These are phyloP conservation scores for Pterophyllum scalare DNA, from an alignment of 2,113 vertebrate species.

Conservation along the genomic window DNA sequence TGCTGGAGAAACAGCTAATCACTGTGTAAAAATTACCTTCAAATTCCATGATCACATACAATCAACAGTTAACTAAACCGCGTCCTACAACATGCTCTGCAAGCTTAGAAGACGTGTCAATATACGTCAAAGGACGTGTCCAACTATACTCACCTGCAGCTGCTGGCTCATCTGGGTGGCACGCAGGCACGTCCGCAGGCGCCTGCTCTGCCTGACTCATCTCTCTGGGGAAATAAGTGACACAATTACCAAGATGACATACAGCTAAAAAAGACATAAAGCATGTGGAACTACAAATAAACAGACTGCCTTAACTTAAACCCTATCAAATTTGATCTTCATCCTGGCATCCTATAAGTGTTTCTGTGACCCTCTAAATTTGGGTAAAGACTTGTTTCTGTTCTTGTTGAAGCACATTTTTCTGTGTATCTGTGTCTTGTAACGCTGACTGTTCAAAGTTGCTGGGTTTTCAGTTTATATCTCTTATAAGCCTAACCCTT, in stretches of 20 bases:
- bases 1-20: neutral
- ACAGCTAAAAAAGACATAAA: neutral
- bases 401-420: neutral
- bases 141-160: slow-evolving; percentile 80
- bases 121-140: neutral
- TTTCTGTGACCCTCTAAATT: neutral
- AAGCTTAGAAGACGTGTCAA: neutral
- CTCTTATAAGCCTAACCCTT: neutral
- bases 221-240: slow-evolving; percentile 53
- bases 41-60: neutral
- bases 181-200: slow-evolving; percentile 86
- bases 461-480: neutral
- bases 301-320: neutral
- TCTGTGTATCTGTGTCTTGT: neutral
- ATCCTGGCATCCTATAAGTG: neutral
- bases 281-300: neutral
- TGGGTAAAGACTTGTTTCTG: neutral
- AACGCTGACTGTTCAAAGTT: neutral
- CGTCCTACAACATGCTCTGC: neutral
- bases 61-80: neutral
- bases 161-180: slow-evolving; percentile 86
- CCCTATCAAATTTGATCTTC: neutral
- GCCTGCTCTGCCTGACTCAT: slow-evolving; percentile 91
- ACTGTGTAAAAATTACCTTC: neutral
- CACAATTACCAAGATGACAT: slow-evolving; percentile 11